Evolutionary conservation across 2,888 invertebrate genomes (phyloP).

Genomic region (Masnerella sp.): DNA sequence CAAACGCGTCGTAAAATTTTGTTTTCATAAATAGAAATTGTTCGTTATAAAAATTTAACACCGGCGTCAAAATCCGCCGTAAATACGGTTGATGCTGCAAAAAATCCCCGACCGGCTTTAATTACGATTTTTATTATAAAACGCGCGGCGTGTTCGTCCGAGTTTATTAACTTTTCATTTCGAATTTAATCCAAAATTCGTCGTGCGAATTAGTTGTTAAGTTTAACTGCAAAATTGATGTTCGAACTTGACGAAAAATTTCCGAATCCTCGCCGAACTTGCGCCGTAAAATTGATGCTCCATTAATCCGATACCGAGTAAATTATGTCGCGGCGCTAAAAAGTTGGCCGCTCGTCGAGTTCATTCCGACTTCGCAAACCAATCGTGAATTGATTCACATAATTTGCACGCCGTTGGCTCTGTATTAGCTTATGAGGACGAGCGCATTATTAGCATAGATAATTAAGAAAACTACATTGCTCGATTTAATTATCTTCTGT

Average conservation of each 20-base stretch:
- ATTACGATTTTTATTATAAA: no score
- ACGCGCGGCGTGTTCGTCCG: no score
- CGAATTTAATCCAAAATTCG: no score
- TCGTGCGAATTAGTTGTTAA: conserved; percentile 32
- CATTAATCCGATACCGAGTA: conserved; percentile 30
- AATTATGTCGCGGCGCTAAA: conserved; percentile 33
- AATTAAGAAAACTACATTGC: conserved; percentile 19
- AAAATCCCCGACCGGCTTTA: no score
- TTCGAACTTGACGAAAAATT: conserved; percentile 34
- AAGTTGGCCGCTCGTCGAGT: conserved; percentile 32
- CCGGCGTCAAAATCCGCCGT: no score
- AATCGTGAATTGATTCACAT: conserved; percentile 33
- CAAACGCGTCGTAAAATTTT: no score
- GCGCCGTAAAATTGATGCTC: conserved; percentile 27
- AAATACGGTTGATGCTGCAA: no score
- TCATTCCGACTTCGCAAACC: conserved; percentile 21
- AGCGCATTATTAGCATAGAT: conserved; percentile 9
- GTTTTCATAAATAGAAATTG: no score
- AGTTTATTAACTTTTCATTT: no score
- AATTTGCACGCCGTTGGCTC: conserved; percentile 31
- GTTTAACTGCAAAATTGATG: conserved; percentile 20
- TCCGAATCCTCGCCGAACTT: conserved; percentile 23
- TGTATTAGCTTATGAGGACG: conserved; percentile 3
- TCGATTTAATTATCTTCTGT: conserved; percentile 14
- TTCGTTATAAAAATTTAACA: no score